These are phyloP conservation scores for Pomatorhinus ruficollis DNA, from an alignment of 2,113 vertebrate species.

Conservation along the genomic window DNA sequence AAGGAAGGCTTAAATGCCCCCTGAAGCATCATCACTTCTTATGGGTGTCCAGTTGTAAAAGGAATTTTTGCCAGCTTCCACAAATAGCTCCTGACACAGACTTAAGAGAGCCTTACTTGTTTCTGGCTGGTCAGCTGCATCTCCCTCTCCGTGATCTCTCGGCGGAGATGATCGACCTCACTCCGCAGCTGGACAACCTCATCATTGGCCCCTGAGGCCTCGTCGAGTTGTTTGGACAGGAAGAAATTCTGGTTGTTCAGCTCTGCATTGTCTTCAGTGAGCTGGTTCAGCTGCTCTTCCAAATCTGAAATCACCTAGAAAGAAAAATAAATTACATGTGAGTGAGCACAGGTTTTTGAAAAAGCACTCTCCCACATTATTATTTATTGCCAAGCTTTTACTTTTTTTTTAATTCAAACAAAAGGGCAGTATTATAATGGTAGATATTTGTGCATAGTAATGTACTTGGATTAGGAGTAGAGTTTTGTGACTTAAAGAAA, in stretches of 20 bases:
- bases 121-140: constrained; percentile 99
- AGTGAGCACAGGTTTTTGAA: not conserved
- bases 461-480: not conserved
- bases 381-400: not conserved
- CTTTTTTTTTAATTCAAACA: not conserved
- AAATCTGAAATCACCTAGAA: constrained; percentile 94
- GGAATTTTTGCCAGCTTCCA: not conserved
- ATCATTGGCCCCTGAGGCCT: constrained; percentile 89
- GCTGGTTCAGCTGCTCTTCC: constrained; percentile 93
- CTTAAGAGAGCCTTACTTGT: constrained; percentile 74
- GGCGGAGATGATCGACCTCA: constrained; percentile 92
- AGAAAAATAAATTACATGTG: not conserved
- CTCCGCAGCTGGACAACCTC: constrained; percentile 91
- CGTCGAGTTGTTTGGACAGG: constrained; percentile 95
- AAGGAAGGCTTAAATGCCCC: not conserved
- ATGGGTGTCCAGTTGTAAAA: not conserved
- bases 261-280: constrained; percentile 94
- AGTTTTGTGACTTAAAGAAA: not conserved
- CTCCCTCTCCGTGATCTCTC: constrained; percentile 94
- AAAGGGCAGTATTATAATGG: not conserved
- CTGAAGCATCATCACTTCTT: not conserved
- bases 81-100: not conserved
- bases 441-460: not conserved
- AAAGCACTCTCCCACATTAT: not conserved
- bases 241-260: constrained; percentile 98